phyloP scores from a whole-genome alignment of 2,797 vertebrate species.

The Champsocephalus gunnari region DNA sequence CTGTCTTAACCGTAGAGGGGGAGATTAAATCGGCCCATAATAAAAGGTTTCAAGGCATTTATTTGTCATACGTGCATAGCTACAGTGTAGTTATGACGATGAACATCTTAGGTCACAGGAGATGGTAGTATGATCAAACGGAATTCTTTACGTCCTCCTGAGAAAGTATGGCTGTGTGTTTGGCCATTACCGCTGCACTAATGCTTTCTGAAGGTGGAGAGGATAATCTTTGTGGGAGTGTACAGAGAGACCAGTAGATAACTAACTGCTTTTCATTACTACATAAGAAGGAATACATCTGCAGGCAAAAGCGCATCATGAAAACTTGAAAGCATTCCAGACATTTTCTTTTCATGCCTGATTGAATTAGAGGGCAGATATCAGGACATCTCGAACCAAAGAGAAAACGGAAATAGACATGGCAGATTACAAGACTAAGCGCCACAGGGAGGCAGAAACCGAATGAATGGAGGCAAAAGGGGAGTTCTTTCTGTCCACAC shows the following conservation, averaged over 20 bases:
- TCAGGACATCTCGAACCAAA: constrained; percentile 44
- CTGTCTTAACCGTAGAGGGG: not conserved
- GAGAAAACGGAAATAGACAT: constrained; percentile 44
- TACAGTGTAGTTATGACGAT: too few species aligned
- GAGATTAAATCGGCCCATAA: not conserved
- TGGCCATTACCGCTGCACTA: not conserved
- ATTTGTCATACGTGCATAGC: too few species aligned
- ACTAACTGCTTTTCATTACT: constrained; percentile 25
- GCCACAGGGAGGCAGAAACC: constrained; percentile 19
- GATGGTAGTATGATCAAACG: not conserved
- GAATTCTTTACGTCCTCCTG: not conserved
- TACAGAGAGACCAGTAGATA: not conserved
- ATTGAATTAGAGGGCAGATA: constrained; percentile 45
- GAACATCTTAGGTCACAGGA: too few species aligned
- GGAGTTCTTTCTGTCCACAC: constrained; percentile 29
- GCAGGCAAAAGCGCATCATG: constrained; percentile 21
- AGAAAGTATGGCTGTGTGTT: not conserved
- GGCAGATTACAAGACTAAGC: constrained; percentile 37
- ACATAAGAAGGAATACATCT: constrained; percentile 20
- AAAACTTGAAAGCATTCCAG: constrained; percentile 40
- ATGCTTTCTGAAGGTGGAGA: not conserved
- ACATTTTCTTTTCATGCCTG: constrained; percentile 41
- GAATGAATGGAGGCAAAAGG: constrained; percentile 29
- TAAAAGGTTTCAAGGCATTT: not conserved
- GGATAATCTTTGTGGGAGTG: not conserved